Conservation (phyloP, 2,113 vertebrate species). For the Heterocephalus glaber region DNA sequence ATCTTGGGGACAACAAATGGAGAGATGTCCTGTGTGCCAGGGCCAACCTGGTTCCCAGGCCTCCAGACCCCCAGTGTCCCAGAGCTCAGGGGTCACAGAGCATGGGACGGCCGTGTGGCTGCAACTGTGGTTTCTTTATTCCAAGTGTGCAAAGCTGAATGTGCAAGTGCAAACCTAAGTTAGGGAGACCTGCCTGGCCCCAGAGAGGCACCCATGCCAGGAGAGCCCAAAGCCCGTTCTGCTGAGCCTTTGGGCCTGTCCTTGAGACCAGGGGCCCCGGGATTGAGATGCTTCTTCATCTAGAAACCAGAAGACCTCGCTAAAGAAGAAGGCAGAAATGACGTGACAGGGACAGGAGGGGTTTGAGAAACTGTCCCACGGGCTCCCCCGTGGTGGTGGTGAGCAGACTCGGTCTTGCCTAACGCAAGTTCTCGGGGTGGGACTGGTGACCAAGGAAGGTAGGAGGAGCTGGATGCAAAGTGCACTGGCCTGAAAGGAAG, state of each 20-base stretch:
- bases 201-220: not conserved
- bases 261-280: not conserved
- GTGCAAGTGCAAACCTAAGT: not conserved
- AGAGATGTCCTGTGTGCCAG: not conserved
- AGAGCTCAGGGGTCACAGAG: not conserved
- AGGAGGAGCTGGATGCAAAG: not conserved
- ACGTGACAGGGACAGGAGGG: not conserved
- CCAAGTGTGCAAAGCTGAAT: constrained; percentile 59
- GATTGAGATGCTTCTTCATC: not conserved
- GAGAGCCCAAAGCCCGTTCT: not conserved
- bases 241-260: not conserved
- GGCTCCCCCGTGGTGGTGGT: not conserved
- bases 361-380: not conserved
- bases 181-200: not conserved
- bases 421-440: not conserved
- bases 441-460: not conserved
- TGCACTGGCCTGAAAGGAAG: not conserved
- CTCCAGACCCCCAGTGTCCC: not conserved
- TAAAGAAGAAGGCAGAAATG: constrained; percentile 67
- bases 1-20: not conserved
- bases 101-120: not conserved
- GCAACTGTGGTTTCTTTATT: constrained; percentile 76
- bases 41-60: not conserved
- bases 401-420: not conserved
- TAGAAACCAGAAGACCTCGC: constrained; percentile 52